phyloP scores from a whole-genome alignment of 2,113 vertebrate species.

The Trogon surrucura region DNA sequence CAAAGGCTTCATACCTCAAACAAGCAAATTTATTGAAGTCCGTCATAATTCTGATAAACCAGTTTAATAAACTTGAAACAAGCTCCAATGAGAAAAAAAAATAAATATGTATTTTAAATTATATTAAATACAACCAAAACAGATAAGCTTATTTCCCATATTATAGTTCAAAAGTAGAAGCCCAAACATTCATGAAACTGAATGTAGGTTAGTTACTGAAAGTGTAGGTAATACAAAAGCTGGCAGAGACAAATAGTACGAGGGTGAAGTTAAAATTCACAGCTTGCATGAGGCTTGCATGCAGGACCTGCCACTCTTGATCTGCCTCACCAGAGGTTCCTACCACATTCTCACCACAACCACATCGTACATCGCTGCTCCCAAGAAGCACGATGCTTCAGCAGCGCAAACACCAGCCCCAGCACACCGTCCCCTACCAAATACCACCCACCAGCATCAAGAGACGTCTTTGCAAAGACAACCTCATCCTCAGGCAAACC shows the following conservation, averaged over 20 bases:
- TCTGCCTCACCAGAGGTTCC: accelerated
- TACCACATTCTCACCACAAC: neutral
- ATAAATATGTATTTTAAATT: neutral
- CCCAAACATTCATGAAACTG: neutral
- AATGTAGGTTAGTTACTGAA: neutral
- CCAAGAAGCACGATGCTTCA: neutral
- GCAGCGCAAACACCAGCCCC: neutral
- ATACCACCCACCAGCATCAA: neutral
- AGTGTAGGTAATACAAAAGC: neutral
- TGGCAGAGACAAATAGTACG: neutral
- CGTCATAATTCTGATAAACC: neutral
- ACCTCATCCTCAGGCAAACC: neutral
- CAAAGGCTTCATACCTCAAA: neutral
- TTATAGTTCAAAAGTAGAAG: neutral
- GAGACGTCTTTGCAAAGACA: neutral
- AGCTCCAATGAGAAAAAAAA: neutral
- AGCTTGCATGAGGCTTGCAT: too few species aligned
- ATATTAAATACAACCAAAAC: neutral
- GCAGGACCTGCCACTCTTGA: accelerated
- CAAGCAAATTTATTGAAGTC: neutral
- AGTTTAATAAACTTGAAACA: neutral
- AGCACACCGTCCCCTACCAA: too few species aligned
- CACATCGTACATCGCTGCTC: neutral
- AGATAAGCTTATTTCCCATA: neutral
- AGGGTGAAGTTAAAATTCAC: neutral